Evolutionary conservation across 1,140 invertebrate genomes (phyloP), one percentile per base, ranked within the genome.

Genomic region (Drosophila nasuta): DNA sequence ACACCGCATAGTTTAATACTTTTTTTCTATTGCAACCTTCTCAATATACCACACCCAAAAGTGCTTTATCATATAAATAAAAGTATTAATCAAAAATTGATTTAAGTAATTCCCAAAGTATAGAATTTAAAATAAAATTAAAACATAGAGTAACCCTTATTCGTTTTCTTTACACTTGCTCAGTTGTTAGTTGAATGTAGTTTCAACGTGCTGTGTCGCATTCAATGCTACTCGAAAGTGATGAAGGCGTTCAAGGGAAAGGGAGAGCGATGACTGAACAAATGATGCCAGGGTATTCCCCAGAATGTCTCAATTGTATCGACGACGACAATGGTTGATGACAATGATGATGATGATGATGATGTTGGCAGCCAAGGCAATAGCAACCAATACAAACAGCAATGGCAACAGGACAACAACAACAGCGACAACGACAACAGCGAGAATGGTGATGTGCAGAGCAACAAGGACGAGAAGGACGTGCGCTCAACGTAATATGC

Each of bases 251-350:
- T 25, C 20, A 54, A 54, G 5, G 51, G 8, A 17, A 17, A 7
- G 30, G 13, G 33, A 33, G 33, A n/a, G 13, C 20, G 48, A 20
- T 45, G 11, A 57, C 30, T 17, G 1, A 58, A 43, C 69, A 56
- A 67, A 49, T 66, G 74, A 72, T 81, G 80, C 64, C 71, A 63
- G 87, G 83, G 82, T 64, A 87, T 91, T 91, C 75, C 88, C 87
- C 82, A 75, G 83, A 87, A 91, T 83, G 82, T 91, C 87, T 91
- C 87, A 87, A 91, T 91, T 78, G 80, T 74, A 60, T 56, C 38
- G 41, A 68, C 20, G 33, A 72, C 13, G 48, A 74, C 71, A 68
- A 68, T 54, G 41, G 65, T 25, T n/a, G 52, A 35, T 35, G 30
- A 56, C 3, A 30, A 54, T 41, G 30, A 46, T 11, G 71, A 52